phyloP scores from a whole-genome alignment of 2,113 vertebrate species.

The Sphyrna mokarran region DNA sequence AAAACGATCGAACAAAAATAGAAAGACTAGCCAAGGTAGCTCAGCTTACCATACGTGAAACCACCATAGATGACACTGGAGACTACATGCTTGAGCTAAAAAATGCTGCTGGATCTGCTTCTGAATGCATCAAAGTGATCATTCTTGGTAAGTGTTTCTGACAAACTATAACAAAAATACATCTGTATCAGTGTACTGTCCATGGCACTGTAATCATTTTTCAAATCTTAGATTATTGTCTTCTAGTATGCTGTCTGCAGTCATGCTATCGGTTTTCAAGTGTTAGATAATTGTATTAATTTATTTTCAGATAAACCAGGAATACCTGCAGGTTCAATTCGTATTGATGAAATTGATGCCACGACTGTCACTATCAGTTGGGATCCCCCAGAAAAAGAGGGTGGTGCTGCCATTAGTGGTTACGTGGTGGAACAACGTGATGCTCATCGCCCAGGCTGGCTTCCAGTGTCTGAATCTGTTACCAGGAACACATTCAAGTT shows the following conservation, averaged over 20 bases:
- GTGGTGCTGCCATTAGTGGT: constrained; percentile 81
- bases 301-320: constrained; percentile 79
- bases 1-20: constrained; percentile 77
- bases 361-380: constrained; percentile 82
- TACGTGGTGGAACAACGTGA: constrained; percentile 91
- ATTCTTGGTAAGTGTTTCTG: constrained; percentile 77
- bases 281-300: constrained; percentile 15
- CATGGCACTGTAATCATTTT: not conserved
- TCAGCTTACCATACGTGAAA: constrained; percentile 79
- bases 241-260: not conserved
- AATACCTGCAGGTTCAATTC: constrained; percentile 76
- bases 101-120: constrained; percentile 73
- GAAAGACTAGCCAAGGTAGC: constrained; percentile 73
- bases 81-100: constrained; percentile 85
- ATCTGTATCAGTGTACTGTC: not conserved
- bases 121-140: constrained; percentile 78
- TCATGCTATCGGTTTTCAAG: not conserved
- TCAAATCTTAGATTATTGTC: not conserved
- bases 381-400: constrained; percentile 82
- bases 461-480: constrained; percentile 85
- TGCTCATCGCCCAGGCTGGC: constrained; percentile 92
- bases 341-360: constrained; percentile 81
- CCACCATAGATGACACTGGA: constrained; percentile 84
- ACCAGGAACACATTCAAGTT: constrained; percentile 84
- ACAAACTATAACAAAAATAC: constrained; percentile 3